Evolutionary conservation across 2,797 vertebrate species (phyloP).

Genomic region (Atherinosoma microstoma): DNA sequence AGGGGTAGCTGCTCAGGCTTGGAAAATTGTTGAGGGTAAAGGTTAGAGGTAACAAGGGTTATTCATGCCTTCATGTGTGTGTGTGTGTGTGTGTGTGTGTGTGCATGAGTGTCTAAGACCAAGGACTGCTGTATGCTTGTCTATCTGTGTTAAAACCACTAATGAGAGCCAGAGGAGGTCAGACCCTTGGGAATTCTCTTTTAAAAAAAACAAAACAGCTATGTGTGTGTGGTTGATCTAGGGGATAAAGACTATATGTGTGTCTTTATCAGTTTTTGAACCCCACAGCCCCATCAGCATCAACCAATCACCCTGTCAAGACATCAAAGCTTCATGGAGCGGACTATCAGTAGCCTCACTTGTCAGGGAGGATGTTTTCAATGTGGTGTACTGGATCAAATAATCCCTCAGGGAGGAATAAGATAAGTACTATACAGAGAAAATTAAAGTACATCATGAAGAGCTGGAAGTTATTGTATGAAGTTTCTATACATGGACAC

Average conservation of each 20-base stretch:
- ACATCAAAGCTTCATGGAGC: slow-evolving; percentile 59
- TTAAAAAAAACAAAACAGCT: slow-evolving; percentile 40
- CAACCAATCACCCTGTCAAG: slow-evolving; percentile 69
- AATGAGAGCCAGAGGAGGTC: slow-evolving; percentile 68
- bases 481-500: neutral
- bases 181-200: slow-evolving; percentile 58
- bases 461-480: slow-evolving; percentile 9
- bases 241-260: slow-evolving; percentile 42
- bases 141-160: slow-evolving; percentile 53
- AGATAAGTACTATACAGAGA: slow-evolving; percentile 9
- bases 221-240: slow-evolving; percentile 21
- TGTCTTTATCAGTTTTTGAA: slow-evolving; percentile 37
- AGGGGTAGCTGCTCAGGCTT: slow-evolving; percentile 16
- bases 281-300: slow-evolving; percentile 14
- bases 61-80: slow-evolving; percentile 47
- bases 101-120: neutral
- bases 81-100: slow-evolving; percentile 16
- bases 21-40: slow-evolving; percentile 57
- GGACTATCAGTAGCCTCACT: slow-evolving; percentile 56
- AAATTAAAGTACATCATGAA: slow-evolving; percentile 22
- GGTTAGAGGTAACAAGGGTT: slow-evolving; percentile 62
- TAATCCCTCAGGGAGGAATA: slow-evolving; percentile 48
- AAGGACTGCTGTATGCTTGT: slow-evolving; percentile 38
- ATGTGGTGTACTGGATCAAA: neutral
- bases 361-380: slow-evolving; percentile 45